Evolutionary conservation across 1,140 invertebrate species (phyloP).

Genomic region (Drosophila hydei): DNA sequence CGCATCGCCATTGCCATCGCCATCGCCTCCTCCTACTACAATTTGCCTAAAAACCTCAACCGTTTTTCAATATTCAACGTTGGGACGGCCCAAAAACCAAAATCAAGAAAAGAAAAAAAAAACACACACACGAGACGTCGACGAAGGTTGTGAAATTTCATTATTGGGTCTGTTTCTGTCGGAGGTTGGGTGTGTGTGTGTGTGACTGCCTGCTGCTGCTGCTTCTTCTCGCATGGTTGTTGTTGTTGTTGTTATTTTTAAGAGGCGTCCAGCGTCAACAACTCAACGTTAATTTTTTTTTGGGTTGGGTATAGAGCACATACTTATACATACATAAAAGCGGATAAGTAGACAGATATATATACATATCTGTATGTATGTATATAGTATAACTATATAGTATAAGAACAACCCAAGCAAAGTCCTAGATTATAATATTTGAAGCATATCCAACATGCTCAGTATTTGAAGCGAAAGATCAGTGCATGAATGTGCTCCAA

Average conservation of each 20-base stretch:
- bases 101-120: slow-evolving; percentile 24
- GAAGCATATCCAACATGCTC: too few species aligned
- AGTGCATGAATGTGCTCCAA: too few species aligned
- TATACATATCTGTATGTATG: neutral
- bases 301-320: slow-evolving; percentile 65
- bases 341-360: neutral
- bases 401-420: neutral
- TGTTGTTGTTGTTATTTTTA: slow-evolving; percentile 68
- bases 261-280: slow-evolving; percentile 79
- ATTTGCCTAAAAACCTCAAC: slow-evolving; percentile 79
- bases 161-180: slow-evolving; percentile 67
- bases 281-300: slow-evolving; percentile 61
- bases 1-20: slow-evolving; percentile 34
- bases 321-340: slow-evolving; percentile 31
- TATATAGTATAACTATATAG: neutral
- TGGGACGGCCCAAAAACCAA: slow-evolving; percentile 45
- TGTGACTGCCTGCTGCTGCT: slow-evolving; percentile 63
- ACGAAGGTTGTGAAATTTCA: slow-evolving; percentile 81
- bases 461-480: too few species aligned
- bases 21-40: slow-evolving; percentile 73
- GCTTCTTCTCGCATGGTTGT: neutral
- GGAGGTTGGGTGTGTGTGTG: slow-evolving; percentile 42
- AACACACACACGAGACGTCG: slow-evolving; percentile 52
- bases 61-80: slow-evolving; percentile 81
- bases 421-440: neutral